Conservation (phyloP, 2,888 invertebrate species). For the Brassicogethes aeneus region DNA sequence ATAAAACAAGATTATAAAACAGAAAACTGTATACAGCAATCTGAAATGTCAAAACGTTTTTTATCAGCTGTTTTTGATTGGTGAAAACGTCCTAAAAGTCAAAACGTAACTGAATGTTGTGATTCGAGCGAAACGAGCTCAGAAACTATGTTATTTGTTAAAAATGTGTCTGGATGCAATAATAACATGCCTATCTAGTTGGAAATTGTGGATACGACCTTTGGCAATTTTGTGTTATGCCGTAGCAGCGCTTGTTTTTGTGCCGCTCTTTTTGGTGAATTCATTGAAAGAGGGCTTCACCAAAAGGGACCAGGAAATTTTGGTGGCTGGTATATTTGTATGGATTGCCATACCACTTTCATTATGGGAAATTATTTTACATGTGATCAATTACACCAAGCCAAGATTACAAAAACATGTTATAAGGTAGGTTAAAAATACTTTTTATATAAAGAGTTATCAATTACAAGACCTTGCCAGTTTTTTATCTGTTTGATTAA, state of each 20-base stretch:
- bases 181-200: constrained; percentile 40
- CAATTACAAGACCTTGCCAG: neutral
- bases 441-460: neutral
- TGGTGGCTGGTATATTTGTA: constrained; percentile 88
- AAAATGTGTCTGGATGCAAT: constrained; percentile 32
- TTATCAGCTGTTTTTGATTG: too few relatives aligned
- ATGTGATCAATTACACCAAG: constrained; percentile 87
- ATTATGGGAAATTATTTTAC: constrained; percentile 90
- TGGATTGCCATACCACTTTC: constrained; percentile 85
- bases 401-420: constrained; percentile 90
- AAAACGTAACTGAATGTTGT: too few relatives aligned
- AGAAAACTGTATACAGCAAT: too few relatives aligned
- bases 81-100: too few relatives aligned
- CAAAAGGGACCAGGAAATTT: constrained; percentile 68
- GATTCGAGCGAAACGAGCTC: too few relatives aligned
- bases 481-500: neutral
- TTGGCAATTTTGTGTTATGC: constrained; percentile 71
- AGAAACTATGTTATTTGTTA: too few relatives aligned
- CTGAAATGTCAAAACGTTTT: too few relatives aligned
- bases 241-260: constrained; percentile 70
- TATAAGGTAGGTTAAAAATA: constrained; percentile 54
- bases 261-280: constrained; percentile 75
- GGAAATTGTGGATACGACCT: constrained; percentile 89
- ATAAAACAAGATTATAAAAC: too few relatives aligned
- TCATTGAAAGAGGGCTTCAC: constrained; percentile 71